Evolutionary conservation across 2,797 vertebrate genomes (phyloP).

Genomic region (Delichon dasypus): DNA sequence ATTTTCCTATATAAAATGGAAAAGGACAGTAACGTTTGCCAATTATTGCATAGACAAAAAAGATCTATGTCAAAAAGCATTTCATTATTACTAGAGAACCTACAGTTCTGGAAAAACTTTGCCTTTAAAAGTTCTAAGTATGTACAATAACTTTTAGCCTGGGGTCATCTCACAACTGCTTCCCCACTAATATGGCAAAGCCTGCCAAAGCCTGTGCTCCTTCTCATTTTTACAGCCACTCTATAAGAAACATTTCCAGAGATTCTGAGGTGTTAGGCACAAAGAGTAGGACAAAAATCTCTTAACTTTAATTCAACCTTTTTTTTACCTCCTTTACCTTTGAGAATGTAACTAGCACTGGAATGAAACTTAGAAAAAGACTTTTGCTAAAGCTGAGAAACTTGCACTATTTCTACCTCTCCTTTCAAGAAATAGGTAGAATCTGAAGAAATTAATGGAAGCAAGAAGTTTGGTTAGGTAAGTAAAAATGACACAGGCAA

Average conservation of each 20-base stretch:
- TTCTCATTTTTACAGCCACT: background rate
- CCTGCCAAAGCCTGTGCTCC: background rate
- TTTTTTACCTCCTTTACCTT: background rate
- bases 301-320: background rate
- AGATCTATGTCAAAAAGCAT: background rate
- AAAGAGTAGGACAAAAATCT: background rate
- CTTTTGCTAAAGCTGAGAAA: background rate
- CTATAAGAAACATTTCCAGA: background rate
- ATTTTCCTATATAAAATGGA: background rate
- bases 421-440: background rate
- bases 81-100: background rate
- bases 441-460: background rate
- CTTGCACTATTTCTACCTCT: background rate
- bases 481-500: background rate
- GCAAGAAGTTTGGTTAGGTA: background rate
- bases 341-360: background rate
- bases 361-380: background rate
- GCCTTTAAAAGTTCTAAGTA: background rate
- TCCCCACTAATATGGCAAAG: background rate
- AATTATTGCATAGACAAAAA: background rate
- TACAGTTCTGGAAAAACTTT: background rate
- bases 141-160: background rate
- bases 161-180: background rate
- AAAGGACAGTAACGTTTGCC: background rate
- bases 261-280: background rate